Conservation (phyloP, 2,888 invertebrate species). For the Drosophila atripex region DNA sequence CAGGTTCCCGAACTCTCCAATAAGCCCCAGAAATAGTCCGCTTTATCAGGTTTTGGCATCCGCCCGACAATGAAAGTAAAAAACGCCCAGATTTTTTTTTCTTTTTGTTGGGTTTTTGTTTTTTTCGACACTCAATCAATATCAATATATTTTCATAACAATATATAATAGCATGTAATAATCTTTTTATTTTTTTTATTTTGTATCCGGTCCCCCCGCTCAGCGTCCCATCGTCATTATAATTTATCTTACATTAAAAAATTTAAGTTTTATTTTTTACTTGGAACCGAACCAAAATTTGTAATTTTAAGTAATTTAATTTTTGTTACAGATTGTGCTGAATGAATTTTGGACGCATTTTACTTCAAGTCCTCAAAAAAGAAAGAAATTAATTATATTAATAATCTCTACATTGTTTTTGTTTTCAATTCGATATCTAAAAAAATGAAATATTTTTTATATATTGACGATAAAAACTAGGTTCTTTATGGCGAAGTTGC, state of each 20-base stretch:
- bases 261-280: background rate
- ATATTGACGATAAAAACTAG: slow-evolving; percentile 22
- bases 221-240: slow-evolving; percentile 23
- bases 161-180: slow-evolving; percentile 71
- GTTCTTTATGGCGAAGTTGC: slow-evolving; percentile 8
- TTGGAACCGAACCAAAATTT: slow-evolving; percentile 15
- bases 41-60: slow-evolving; percentile 11
- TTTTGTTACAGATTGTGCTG: slow-evolving; percentile 28
- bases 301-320: background rate
- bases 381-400: slow-evolving; percentile 17
- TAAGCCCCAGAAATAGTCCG: background rate
- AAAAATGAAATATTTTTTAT: slow-evolving; percentile 3
- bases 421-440: slow-evolving; percentile 33
- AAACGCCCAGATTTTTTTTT: slow-evolving; percentile 46
- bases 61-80: slow-evolving; percentile 27
- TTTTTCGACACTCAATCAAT: slow-evolving; percentile 70
- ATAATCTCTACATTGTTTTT: slow-evolving; percentile 10
- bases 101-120: slow-evolving; percentile 31
- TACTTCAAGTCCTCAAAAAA: slow-evolving; percentile 7
- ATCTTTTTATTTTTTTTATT: slow-evolving; percentile 26
- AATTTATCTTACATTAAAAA: slow-evolving; percentile 26
- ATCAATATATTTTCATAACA: slow-evolving; percentile 70
- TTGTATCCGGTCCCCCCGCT: slow-evolving; percentile 12
- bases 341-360: slow-evolving; percentile 32
- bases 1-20: slow-evolving; percentile 11